Evolutionary conservation across 2,113 vertebrate genomes (phyloP).

Genomic region (Gallinago undulata): DNA sequence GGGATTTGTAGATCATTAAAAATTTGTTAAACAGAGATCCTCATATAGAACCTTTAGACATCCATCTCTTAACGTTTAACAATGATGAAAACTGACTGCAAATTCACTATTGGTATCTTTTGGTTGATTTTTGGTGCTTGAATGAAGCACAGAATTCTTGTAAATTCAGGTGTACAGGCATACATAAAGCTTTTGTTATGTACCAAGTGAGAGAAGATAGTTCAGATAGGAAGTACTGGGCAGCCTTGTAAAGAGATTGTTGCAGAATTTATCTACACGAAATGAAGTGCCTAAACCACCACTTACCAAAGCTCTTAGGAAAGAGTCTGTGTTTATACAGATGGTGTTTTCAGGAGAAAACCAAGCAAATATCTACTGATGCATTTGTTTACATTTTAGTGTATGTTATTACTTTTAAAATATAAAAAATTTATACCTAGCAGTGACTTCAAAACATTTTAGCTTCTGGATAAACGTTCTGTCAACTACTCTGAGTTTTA

Average conservation of each 20-base stretch:
- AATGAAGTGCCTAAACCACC: background rate
- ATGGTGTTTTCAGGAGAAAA: background rate
- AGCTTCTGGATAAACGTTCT: background rate
- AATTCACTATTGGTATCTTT: background rate
- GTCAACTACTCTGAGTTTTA: background rate
- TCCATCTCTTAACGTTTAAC: background rate
- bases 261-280: background rate
- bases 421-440: background rate
- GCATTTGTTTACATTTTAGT: background rate
- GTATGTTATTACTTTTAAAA: background rate
- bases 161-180: background rate
- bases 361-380: background rate
- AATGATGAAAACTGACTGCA: background rate
- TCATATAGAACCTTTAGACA: background rate
- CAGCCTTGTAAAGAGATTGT: background rate
- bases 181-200: background rate
- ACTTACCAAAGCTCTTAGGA: background rate
- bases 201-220: background rate
- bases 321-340: background rate
- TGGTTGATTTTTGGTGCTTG: background rate
- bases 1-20: background rate
- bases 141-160: background rate
- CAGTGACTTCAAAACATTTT: background rate
- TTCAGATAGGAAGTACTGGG: background rate
- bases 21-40: background rate